Base-by-base conservation (phyloP, 92 coral and sea anemone species). In the Heliopora coerulea region DNA sequence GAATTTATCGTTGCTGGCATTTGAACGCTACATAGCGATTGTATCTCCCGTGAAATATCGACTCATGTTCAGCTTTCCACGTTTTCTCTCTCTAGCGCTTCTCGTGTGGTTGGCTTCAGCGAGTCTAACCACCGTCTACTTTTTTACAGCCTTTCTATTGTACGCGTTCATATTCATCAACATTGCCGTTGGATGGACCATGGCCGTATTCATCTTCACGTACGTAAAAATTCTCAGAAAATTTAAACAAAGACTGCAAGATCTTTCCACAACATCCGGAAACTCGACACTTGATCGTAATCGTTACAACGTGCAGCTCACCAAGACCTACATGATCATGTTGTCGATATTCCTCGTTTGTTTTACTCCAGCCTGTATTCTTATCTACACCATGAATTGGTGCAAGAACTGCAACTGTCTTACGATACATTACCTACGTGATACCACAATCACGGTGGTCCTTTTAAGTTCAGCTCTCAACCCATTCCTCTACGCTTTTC, bases 371-470 rank as follows among this genome's bases (percentile, higher is more conserved):
- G 73, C 73, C 20, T 46, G 41, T 34, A 1, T 44, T 19, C 23
- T 66, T 7, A 66, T 66, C 56, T 66, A 66, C 32, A 44, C 73
- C 1, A 42, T 66, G 56, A 66, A 66, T 35, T 66, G 73, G 73
- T 66, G 73, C 19, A 6, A 26, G 10, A 23, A 56, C 14, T 66
- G 73, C 57, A 66, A 57, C 26, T 66, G 73, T 26, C 0, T 54
- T 13, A 32, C 33, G 1, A 66, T 66, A 1, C 73, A 66, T 57
- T 27, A 27, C 56, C 41, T 66, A 57, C 20, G 73, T 25, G 73
- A 66, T 24, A 10, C 13, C 11, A 56, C 41, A 39, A 41, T 66
- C 31, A 25, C 44, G 12, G 3, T 66, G 24, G 73, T 66, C 1
- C 23, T 66, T 32, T 15, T 66, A 31, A 66, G 44, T 26, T 66